Evolutionary conservation across 2,797 vertebrate species (phyloP).

Genomic region (Tragopan temminckii): DNA sequence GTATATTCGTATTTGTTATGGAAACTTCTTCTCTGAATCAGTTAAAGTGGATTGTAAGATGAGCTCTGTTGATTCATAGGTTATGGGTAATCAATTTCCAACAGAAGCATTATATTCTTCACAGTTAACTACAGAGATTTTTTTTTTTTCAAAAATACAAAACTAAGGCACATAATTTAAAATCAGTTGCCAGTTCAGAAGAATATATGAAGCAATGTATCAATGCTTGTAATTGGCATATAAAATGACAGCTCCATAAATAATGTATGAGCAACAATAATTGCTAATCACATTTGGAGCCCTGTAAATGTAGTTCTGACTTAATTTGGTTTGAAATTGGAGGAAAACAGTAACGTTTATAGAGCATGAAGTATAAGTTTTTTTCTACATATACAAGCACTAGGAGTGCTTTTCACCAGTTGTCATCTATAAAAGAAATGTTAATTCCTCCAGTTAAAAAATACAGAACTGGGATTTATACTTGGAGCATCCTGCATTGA

Average conservation of each 20-base stretch:
- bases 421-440: background rate
- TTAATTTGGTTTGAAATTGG: background rate
- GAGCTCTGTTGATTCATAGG: background rate
- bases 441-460: background rate
- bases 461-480: background rate
- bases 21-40: background rate
- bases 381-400: background rate
- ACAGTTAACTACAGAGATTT: background rate
- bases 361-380: background rate
- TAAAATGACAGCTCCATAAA: background rate
- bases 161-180: background rate
- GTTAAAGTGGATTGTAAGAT: background rate
- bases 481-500: background rate
- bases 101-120: background rate
- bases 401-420: background rate
- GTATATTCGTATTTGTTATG: background rate
- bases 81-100: background rate
- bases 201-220: background rate
- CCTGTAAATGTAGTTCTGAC: conserved; percentile 1
- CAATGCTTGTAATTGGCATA: background rate
- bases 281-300: conserved; percentile 23
- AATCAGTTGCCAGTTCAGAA: background rate
- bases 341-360: conserved; percentile 10
- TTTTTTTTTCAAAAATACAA: background rate
- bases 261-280: conserved; percentile 11